These are phyloP conservation scores for Pangasianodon hypophthalmus DNA, from an alignment of 2,113 vertebrate genomes.

Conservation along the genomic window DNA sequence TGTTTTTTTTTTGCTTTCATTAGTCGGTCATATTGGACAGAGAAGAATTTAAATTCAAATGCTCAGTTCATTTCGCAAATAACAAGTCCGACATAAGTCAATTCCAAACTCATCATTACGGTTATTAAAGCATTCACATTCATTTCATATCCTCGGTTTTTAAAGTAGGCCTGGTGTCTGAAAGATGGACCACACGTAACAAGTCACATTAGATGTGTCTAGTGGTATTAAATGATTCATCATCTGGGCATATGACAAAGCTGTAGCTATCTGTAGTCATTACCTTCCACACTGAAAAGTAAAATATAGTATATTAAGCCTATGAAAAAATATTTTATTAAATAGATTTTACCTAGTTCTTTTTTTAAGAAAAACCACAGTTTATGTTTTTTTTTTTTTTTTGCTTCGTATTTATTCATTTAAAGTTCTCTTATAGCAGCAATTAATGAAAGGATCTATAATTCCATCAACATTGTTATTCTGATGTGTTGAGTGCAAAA, in stretches of 20 bases:
- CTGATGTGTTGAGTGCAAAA: neutral
- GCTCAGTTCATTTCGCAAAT: constrained; percentile 11
- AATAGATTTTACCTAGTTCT: neutral
- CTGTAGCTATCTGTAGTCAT: neutral
- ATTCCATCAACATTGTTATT: neutral
- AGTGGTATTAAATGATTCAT: constrained; percentile 25
- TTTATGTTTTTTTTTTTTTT: neutral
- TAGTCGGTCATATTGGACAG: constrained; percentile 52
- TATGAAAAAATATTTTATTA: neutral
- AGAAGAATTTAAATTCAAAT: neutral
- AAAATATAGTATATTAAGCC: neutral
- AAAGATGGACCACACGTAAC: neutral
- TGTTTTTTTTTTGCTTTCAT: constrained; percentile 47
- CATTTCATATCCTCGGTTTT: neutral
- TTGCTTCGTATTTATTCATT: neutral
- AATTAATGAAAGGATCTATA: neutral
- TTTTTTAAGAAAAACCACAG: neutral
- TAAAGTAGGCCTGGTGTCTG: constrained; percentile 8
- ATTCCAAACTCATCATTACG: constrained; percentile 6
- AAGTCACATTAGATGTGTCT: neutral
- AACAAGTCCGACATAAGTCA: neutral
- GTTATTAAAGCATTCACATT: constrained; percentile 16
- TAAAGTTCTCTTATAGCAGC: neutral
- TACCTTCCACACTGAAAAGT: neutral
- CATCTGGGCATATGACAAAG: constrained; percentile 11